Conservation (phyloP, 2,113 vertebrate genomes). For the Megaptera novaeangliae region DNA sequence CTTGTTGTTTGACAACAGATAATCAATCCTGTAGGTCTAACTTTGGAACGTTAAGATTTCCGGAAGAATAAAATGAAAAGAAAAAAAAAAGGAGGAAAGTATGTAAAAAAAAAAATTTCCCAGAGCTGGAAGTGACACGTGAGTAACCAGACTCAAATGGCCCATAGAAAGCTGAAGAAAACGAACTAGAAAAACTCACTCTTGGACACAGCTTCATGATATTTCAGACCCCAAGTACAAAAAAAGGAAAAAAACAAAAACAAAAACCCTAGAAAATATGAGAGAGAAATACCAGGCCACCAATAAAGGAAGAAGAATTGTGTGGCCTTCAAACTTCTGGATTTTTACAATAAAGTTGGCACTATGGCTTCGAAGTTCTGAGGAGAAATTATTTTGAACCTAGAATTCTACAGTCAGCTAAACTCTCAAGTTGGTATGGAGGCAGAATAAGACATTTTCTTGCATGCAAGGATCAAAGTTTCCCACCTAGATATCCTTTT, state of each 20-base stretch:
- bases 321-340: not conserved
- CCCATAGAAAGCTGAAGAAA: not conserved
- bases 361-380: not conserved
- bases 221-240: not conserved
- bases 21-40: not conserved
- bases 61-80: not conserved
- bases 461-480: not conserved
- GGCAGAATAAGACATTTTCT: not conserved
- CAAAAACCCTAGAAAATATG: not conserved
- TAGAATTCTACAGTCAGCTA: not conserved
- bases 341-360: not conserved
- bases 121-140: not conserved
- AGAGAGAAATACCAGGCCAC: not conserved
- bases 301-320: not conserved
- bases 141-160: not conserved
- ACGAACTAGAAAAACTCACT: not conserved
- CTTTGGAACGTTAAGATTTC: not conserved
- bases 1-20: constrained; percentile 1
- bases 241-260: not conserved
- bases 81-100: not conserved
- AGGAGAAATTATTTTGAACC: not conserved
- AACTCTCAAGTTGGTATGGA: not conserved
- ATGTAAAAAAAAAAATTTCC: not conserved
- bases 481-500: not conserved
- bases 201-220: not conserved